phyloP scores from a whole-genome alignment of 1,140 invertebrate genomes.

The Laodelphax striatellus region DNA sequence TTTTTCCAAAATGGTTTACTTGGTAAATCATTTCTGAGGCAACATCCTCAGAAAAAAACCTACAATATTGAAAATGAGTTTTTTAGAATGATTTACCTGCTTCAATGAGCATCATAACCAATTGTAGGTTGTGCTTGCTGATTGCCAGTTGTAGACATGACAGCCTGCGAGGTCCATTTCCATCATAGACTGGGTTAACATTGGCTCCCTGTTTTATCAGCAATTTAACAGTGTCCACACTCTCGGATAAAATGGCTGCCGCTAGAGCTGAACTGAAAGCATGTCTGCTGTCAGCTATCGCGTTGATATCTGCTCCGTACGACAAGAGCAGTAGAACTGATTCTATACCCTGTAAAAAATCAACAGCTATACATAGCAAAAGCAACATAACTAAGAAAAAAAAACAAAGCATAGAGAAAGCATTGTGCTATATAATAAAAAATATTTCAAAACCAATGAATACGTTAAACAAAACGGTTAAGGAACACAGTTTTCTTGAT shows the following conservation, averaged over 20 bases:
- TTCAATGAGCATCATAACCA: conserved; percentile 54
- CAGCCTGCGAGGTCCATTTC: conserved; percentile 69
- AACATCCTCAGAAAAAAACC: no score
- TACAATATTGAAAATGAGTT: no score
- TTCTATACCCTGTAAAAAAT: conserved; percentile 50
- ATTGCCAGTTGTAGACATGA: conserved; percentile 75
- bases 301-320: conserved; percentile 70
- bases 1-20: no score
- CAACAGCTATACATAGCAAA: no score
- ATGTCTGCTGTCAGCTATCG: conserved; percentile 64
- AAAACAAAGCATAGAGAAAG: no score
- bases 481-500: no score
- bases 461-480: no score
- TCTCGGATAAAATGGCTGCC: conserved; percentile 74
- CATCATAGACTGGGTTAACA: conserved; percentile 51
- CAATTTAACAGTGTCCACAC: conserved; percentile 64
- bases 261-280: conserved; percentile 75
- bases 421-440: no score
- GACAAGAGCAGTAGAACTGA: conserved; percentile 63
- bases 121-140: conserved; percentile 60
- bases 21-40: no score
- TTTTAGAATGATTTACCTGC: conserved; percentile 38
- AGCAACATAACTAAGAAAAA: no score
- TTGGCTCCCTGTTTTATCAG: conserved; percentile 67
- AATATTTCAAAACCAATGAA: no score